Evolutionary conservation across 2,888 invertebrate species (phyloP).

Genomic region (Baccha elongata): DNA sequence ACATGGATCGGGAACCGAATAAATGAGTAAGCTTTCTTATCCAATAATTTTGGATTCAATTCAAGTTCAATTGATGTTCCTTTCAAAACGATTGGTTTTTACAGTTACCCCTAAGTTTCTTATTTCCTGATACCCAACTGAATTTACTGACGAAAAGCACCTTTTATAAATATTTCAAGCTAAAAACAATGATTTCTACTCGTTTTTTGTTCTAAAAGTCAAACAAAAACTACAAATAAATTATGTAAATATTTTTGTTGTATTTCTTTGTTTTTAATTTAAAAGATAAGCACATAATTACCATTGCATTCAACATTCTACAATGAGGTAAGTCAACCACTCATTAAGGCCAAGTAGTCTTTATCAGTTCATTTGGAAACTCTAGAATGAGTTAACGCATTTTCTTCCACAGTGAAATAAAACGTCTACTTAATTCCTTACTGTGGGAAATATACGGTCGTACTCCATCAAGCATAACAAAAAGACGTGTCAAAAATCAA

Average conservation of each 20-base stretch:
- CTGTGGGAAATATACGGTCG: conserved; percentile 80
- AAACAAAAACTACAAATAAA: conserved; percentile 1
- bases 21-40: too few species aligned
- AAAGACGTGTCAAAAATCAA: not conserved
- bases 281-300: conserved; percentile 47
- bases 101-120: too few species aligned
- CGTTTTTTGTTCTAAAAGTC: conserved; percentile 8
- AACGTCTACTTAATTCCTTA: conserved; percentile 77
- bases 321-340: conserved; percentile 61
- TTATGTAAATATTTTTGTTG: not conserved
- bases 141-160: too few species aligned
- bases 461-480: conserved; percentile 1
- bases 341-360: conserved; percentile 13
- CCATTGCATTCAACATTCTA: conserved; percentile 37
- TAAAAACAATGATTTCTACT: too few species aligned
- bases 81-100: too few species aligned
- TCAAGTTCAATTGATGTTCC: too few species aligned
- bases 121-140: too few species aligned
- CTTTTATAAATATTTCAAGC: too few species aligned
- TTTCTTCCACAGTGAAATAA: conserved; percentile 78
- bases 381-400: not conserved
- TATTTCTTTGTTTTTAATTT: conserved; percentile 21
- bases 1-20: too few species aligned
- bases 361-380: conserved; percentile 9
- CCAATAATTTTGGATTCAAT: too few species aligned